These are phyloP conservation scores for Melanostoma mellinum DNA, from an alignment of 2,888 invertebrate genomes.

Conservation along the genomic window DNA sequence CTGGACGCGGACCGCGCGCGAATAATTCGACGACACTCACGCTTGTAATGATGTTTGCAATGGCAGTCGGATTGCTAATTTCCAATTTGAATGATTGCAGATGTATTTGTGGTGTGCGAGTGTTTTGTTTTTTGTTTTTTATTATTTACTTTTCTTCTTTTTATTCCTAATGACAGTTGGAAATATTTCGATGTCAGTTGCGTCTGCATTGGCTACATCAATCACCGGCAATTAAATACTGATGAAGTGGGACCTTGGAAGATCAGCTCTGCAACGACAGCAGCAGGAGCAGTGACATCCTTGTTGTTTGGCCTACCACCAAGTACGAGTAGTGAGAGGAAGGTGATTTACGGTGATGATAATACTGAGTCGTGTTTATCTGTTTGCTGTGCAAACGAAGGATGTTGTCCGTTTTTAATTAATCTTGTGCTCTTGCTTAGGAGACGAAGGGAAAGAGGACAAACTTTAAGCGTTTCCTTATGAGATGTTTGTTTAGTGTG, in stretches of 20 bases:
- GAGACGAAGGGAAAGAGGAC: neutral
- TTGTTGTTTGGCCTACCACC: constrained; percentile 37
- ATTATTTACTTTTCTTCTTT: neutral
- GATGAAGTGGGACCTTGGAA: constrained; percentile 43
- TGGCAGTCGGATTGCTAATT: constrained; percentile 69
- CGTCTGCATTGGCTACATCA: constrained; percentile 71
- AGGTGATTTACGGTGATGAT: constrained; percentile 70
- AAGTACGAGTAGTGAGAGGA: constrained; percentile 19
- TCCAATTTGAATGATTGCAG: constrained; percentile 70
- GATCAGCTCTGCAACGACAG: constrained; percentile 1
- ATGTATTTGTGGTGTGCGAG: constrained; percentile 28
- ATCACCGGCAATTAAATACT: constrained; percentile 71
- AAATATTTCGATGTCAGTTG: constrained; percentile 72
- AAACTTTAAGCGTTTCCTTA: constrained; percentile 59
- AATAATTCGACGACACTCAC: constrained; percentile 68
- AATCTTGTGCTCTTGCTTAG: constrained; percentile 34
- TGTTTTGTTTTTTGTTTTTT: neutral
- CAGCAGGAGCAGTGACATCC: constrained; percentile 57
- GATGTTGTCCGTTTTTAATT: constrained; percentile 72
- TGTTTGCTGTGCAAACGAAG: constrained; percentile 65
- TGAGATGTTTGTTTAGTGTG: constrained; percentile 50
- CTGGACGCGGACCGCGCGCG: constrained; percentile 11
- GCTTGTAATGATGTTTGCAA: constrained; percentile 66
- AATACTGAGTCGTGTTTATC: constrained; percentile 67
- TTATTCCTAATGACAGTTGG: constrained; percentile 71